Conservation (phyloP, 2,888 invertebrate species). For the Deilephila elpenor region DNA sequence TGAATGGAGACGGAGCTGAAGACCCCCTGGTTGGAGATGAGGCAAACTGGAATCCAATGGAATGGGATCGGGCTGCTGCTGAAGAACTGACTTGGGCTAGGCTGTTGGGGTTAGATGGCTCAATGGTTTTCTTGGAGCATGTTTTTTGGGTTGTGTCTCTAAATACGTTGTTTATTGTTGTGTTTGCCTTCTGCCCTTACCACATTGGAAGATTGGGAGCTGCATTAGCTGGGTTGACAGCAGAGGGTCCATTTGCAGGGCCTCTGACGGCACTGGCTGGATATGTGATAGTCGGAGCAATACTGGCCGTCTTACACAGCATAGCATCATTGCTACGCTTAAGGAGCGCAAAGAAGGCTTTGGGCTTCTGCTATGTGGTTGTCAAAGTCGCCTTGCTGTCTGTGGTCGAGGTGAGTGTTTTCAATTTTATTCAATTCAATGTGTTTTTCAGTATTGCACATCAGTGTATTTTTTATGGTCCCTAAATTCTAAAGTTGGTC, state of each 20-base stretch:
- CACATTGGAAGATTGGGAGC: slow-evolving; percentile 96
- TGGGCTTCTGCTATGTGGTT: slow-evolving; percentile 96
- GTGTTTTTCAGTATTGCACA: not conserved
- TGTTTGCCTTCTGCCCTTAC: slow-evolving; percentile 98
- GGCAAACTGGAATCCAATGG: slow-evolving; percentile 99
- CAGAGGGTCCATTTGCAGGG: slow-evolving; percentile 95
- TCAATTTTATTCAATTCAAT: slow-evolving; percentile 42
- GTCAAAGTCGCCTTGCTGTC: slow-evolving; percentile 96
- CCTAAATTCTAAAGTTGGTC: no score
- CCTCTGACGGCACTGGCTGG: slow-evolving; percentile 96
- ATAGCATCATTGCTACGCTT: slow-evolving; percentile 92
- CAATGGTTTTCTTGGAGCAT: slow-evolving; percentile 98
- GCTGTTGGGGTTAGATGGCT: slow-evolving; percentile 97
- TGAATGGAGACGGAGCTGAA: slow-evolving; percentile 71
- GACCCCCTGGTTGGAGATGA: slow-evolving; percentile 88
- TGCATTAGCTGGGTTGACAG: slow-evolving; percentile 80
- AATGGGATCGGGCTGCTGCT: slow-evolving; percentile 98
- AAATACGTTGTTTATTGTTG: slow-evolving; percentile 97
- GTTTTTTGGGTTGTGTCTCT: slow-evolving; percentile 99
- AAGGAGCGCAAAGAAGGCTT: slow-evolving; percentile 91
- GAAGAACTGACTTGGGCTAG: slow-evolving; percentile 99
- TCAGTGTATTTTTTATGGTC: no score
- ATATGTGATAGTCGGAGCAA: slow-evolving; percentile 94
- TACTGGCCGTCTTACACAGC: slow-evolving; percentile 92
- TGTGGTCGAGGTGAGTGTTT: slow-evolving; percentile 93